Base-by-base conservation (phyloP, 2,797 vertebrate species). In the Scarus forsteni region DNA sequence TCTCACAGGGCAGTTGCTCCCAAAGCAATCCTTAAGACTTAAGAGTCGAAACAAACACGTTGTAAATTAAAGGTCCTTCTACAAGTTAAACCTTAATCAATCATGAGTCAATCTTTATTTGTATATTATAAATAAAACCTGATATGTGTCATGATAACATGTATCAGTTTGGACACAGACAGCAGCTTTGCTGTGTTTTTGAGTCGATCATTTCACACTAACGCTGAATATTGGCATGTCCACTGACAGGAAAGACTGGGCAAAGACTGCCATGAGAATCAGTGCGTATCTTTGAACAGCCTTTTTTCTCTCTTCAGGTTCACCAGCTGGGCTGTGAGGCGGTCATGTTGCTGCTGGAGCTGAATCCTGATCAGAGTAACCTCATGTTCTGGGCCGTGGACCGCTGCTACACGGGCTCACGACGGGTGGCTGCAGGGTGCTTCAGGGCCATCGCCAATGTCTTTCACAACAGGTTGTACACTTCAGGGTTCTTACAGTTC, bases 351-450 rank as follows among this genome's bases (percentile, higher is more conserved):
- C 92, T 99, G 79, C 92, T 99, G 89, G 98, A 99, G 86, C 94
- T 99, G 75, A 99, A 99, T 85, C 98, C 98, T 7, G 98, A 99
- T 84, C 98, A 99, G 95, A 99, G 95, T 91, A 99, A 99, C 92
- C 95, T 99, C 82, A 96, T 99, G 96, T 98, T 97, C 84, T 99
- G 98, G 98, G 98, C 97, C 0, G 97, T 99, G 88, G 98, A 99
- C 63, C 97, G 98, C 58, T 99, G 98, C 84, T 99, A 99, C 90
- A 99, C 98, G 0, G 98, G 98, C 35, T 99, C 98, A 39, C 95
- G 95, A 36, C 93, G 97, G 34, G 96, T 99, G 39, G 98, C 98
- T 4, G 94, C 98, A 0, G 98, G 98, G 78, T 99, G 98, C 89
- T 99, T 99, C 77, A 96, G 95, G 89, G 98, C 98, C 82, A 99